A percentile compares a stretch with the other conserved stretches of the same genome.
phyloP scores from a whole-genome alignment of 2,113 vertebrate genomes.

The Sciurus niger region DNA sequence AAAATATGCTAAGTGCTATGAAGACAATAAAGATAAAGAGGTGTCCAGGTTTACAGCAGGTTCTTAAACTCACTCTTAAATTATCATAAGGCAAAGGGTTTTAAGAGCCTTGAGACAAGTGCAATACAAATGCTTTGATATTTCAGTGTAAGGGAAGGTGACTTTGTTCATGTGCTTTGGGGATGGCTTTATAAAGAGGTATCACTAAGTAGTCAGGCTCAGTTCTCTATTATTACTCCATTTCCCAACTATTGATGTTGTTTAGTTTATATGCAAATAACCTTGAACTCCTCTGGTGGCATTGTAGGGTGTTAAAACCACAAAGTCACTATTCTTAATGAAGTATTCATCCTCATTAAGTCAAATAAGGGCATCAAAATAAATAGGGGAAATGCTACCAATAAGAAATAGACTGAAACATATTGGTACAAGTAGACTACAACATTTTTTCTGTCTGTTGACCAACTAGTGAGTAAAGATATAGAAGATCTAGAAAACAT shows the following conservation, averaged over 20 bases:
- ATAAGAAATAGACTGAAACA: conserved; percentile 19
- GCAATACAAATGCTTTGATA: background rate
- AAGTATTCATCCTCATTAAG: conserved; percentile 45
- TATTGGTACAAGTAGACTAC: background rate
- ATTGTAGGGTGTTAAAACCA: conserved; percentile 37
- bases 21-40: conserved; percentile 60
- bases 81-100: background rate
- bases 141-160: background rate
- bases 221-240: background rate
- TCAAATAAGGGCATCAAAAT: conserved; percentile 53
- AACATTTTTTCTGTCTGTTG: background rate
- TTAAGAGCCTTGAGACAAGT: conserved; percentile 15
- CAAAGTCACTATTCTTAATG: conserved; percentile 1
- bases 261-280: conserved; percentile 13
- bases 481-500: conserved; percentile 20
- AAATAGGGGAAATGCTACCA: conserved; percentile 41
- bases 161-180: background rate
- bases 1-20: conserved; percentile 4
- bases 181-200: background rate
- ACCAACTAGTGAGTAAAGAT: conserved; percentile 53
- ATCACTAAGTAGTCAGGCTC: background rate
- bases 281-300: conserved; percentile 31
- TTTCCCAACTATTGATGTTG: background rate
- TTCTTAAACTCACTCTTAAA: conserved; percentile 56
- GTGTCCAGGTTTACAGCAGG: background rate